Evolutionary conservation across 2,797 vertebrate species (phyloP).

Genomic region (Mastacembelus armatus): DNA sequence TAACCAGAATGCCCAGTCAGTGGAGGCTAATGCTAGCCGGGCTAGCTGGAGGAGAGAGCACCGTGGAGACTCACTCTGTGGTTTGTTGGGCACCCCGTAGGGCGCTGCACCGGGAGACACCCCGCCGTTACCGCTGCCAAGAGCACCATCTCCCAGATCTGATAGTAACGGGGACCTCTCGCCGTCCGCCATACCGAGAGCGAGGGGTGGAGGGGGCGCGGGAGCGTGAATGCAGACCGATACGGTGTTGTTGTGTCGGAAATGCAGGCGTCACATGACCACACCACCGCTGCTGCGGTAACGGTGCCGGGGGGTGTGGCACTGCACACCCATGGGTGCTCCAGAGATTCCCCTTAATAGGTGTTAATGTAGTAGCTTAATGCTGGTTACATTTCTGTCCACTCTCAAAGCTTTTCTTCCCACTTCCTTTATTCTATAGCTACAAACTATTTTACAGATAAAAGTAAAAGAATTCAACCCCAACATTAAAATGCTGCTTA

Average conservation of each 20-base stretch:
- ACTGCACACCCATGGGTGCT: slow-evolving; percentile 16
- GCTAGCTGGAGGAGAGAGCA: slow-evolving; percentile 51
- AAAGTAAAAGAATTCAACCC: no score
- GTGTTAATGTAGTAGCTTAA: not conserved
- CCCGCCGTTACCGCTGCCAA: slow-evolving; percentile 84
- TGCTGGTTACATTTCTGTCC: no score
- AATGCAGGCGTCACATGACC: slow-evolving; percentile 83
- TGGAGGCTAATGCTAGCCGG: slow-evolving; percentile 48
- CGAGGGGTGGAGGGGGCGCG: slow-evolving; percentile 60
- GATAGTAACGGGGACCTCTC: slow-evolving; percentile 93
- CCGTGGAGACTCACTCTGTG: slow-evolving; percentile 86
- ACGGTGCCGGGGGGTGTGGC: slow-evolving; percentile 64
- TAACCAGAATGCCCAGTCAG: slow-evolving; percentile 53
- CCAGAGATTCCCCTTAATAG: not conserved
- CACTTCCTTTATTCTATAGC: no score
- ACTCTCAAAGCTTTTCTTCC: no score
- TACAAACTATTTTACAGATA: no score
- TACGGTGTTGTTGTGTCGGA: slow-evolving; percentile 81
- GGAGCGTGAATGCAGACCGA: slow-evolving; percentile 55
- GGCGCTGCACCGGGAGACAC: slow-evolving; percentile 85
- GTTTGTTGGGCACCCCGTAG: slow-evolving; percentile 85
- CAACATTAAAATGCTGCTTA: no score
- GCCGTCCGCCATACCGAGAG: slow-evolving; percentile 90
- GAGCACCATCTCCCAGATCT: slow-evolving; percentile 87
- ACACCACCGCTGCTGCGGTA: slow-evolving; percentile 74